phyloP scores from a whole-genome alignment of 2,888 invertebrate species.

The Apamea sordens region DNA sequence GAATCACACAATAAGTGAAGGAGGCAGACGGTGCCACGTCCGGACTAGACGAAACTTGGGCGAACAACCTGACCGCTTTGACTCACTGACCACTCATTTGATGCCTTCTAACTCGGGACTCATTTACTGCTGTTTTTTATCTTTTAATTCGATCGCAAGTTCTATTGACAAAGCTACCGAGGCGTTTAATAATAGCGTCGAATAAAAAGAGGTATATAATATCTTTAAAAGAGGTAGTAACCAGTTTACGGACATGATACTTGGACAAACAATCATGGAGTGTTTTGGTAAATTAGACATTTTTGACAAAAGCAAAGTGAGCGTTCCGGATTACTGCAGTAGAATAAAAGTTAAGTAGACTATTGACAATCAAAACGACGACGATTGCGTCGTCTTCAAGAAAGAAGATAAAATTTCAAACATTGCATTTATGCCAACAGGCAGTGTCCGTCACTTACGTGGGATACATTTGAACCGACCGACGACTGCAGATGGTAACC shows the following conservation, averaged over 20 bases:
- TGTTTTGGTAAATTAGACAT: neutral
- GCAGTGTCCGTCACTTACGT: neutral
- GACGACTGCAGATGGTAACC: slow-evolving; percentile 3
- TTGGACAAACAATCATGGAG: slow-evolving; percentile 10
- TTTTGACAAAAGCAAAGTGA: neutral
- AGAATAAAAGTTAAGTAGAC: neutral
- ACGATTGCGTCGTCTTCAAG: neutral
- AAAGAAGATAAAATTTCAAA: neutral
- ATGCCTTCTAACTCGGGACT: slow-evolving; percentile 43
- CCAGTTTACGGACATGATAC: slow-evolving; percentile 20
- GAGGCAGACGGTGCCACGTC: slow-evolving; percentile 79
- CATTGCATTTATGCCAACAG: neutral
- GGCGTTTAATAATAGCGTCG: slow-evolving; percentile 14
- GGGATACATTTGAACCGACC: slow-evolving; percentile 16
- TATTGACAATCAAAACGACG: neutral
- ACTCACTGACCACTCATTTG: slow-evolving; percentile 63
- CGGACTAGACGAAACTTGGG: slow-evolving; percentile 80
- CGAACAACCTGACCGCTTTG: slow-evolving; percentile 78
- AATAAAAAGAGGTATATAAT: slow-evolving; percentile 1
- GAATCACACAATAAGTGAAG: slow-evolving; percentile 82
- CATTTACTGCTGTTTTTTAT: slow-evolving; percentile 45
- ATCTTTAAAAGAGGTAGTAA: neutral
- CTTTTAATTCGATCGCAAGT: slow-evolving; percentile 43
- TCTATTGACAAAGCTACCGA: slow-evolving; percentile 43
- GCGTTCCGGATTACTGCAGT: neutral